Conservation (phyloP, 2,888 invertebrate species). For the Eurois occulta region DNA sequence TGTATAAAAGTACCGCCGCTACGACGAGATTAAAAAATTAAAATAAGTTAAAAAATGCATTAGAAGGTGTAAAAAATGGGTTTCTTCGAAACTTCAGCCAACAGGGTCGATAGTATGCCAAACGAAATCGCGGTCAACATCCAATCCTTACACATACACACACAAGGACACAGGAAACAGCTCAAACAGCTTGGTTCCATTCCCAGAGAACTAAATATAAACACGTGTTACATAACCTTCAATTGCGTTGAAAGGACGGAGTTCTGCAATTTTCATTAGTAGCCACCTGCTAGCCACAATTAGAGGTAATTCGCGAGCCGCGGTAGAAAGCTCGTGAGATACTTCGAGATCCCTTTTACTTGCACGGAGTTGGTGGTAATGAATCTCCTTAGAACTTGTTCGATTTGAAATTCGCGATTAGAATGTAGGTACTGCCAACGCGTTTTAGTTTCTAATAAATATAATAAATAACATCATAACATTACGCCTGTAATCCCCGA, state of each 20-base stretch:
- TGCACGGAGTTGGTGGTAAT: conserved; percentile 51
- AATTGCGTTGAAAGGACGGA: conserved; percentile 61
- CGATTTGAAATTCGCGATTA: background rate
- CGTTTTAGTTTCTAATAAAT: background rate
- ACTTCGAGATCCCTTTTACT: conserved; percentile 61
- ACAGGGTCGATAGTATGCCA: background rate
- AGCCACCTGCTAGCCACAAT: conserved; percentile 70
- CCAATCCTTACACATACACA: background rate
- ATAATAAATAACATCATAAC: too few species aligned
- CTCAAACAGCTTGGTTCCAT: conserved; percentile 13
- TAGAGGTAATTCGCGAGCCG: conserved; percentile 68
- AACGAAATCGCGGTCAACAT: background rate
- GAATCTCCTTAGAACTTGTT: conserved; percentile 34
- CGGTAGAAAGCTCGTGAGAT: conserved; percentile 73
- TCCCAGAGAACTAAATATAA: conserved; percentile 51
- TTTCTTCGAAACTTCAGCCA: background rate
- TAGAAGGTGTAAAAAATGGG: too few species aligned
- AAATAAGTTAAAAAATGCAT: too few species aligned
- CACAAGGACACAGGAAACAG: conserved; percentile 37
- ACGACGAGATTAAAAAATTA: too few species aligned
- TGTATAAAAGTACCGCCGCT: too few species aligned
- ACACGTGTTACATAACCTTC: conserved; percentile 55
- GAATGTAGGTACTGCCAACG: background rate
- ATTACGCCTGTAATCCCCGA: too few species aligned
- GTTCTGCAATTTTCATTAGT: conserved; percentile 65